These are phyloP conservation scores for Anolis apletophallus DNA, from an alignment of 2,797 vertebrate genomes.

Conservation along the genomic window DNA sequence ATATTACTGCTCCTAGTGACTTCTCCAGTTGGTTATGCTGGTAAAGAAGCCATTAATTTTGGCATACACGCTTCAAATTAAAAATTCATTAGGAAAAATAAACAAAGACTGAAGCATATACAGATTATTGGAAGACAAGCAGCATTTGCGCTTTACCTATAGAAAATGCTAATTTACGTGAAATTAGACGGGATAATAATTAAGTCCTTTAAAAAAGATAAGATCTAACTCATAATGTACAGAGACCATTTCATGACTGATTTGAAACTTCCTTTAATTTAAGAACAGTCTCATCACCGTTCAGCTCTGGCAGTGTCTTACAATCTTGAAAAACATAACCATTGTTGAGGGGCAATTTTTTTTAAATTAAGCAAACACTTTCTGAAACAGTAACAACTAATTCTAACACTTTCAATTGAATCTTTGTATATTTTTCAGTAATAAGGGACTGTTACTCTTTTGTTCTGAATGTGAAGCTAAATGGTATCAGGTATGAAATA, in stretches of 20 bases:
- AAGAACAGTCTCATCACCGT: constrained; percentile 11
- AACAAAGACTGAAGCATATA: not conserved
- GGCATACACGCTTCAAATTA: not conserved
- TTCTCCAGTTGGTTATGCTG: too few relatives aligned
- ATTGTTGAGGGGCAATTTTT: constrained; percentile 20
- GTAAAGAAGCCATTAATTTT: too few relatives aligned
- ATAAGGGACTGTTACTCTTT: not conserved
- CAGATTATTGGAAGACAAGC: not conserved
- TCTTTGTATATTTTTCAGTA: not conserved
- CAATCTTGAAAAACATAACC: constrained; percentile 25
- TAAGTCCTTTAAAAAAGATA: not conserved
- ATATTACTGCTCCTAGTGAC: too few relatives aligned
- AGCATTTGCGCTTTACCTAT: not conserved
- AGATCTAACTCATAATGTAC: not conserved
- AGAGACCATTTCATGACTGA: not conserved
- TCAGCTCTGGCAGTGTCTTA: not conserved
- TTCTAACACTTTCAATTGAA: not conserved
- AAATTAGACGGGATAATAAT: not conserved
- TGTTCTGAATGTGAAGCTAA: not conserved
- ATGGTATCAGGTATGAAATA: not conserved
- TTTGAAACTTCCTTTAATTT: constrained; percentile 26
- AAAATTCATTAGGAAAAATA: not conserved
- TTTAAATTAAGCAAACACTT: constrained; percentile 11
- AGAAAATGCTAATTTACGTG: not conserved
- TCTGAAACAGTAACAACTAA: not conserved